phyloP scores from a whole-genome alignment of 1,140 invertebrate genomes.

The Goniozus legneri region DNA sequence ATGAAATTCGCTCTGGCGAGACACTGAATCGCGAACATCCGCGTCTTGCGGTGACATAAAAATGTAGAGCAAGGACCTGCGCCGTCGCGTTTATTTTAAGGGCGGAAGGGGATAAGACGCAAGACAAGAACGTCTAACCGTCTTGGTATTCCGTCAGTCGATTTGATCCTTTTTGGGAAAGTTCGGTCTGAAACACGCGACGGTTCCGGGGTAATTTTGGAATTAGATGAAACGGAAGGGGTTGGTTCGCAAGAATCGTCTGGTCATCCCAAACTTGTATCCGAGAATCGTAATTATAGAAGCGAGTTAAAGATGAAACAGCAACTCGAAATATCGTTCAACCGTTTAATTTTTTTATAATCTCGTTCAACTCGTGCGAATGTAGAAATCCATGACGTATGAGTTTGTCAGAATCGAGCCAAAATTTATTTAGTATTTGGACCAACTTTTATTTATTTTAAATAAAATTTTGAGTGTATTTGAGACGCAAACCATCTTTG shows the following conservation, averaged over 20 bases:
- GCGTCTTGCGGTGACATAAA: conserved; percentile 12
- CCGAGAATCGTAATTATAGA: not conserved
- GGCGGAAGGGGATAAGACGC: no score
- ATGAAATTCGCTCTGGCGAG: not conserved
- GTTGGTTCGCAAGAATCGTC: conserved; percentile 7
- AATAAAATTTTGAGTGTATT: no score
- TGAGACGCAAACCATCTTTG: no score
- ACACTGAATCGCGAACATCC: not conserved
- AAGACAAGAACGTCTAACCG: conserved; percentile 19
- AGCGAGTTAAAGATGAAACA: no score
- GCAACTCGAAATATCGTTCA: no score
- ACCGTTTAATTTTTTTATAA: no score
- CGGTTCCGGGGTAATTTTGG: conserved; percentile 25
- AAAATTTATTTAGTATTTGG: no score
- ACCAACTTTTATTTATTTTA: no score
- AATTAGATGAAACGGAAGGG: conserved; percentile 3
- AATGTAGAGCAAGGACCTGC: conserved; percentile 27
- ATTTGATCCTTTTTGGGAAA: conserved; percentile 26
- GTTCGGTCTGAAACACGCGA: conserved; percentile 10
- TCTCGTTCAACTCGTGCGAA: no score
- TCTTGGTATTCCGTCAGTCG: conserved; percentile 21
- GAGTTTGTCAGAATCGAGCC: no score
- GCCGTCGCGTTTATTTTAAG: conserved; percentile 18
- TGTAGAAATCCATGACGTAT: no score
- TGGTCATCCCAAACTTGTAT: conserved; percentile 2